Percentiles rank a stretch among this genome's conserved stretches.
Evolutionary conservation across 1,140 invertebrate species (phyloP).

Genomic region (Lepidurus packardi): DNA sequence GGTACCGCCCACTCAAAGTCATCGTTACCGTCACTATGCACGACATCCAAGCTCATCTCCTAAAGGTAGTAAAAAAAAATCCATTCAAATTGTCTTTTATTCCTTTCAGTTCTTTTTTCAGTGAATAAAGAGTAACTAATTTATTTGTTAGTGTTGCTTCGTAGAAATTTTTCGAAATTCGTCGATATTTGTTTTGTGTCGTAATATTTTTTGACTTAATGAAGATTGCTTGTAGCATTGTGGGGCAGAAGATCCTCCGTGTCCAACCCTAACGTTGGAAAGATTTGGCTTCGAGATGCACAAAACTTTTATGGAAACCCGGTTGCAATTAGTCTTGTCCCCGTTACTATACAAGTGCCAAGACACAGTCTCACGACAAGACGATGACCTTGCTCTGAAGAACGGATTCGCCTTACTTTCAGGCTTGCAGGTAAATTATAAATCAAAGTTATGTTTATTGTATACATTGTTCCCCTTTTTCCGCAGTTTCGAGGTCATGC

Average conservation of each 20-base stretch:
- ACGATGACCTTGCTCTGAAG: constrained; percentile 67
- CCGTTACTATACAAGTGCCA: constrained; percentile 76
- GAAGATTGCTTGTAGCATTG: constrained; percentile 58
- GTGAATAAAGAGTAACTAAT: background rate
- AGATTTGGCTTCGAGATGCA: constrained; percentile 94
- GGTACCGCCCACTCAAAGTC: constrained; percentile 82
- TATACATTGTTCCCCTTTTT: background rate
- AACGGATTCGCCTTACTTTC: constrained; percentile 85
- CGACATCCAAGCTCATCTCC: constrained; percentile 86
- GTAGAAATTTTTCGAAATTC: too few species aligned
- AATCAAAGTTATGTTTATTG: background rate
- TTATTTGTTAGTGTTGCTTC: constrained; percentile 23
- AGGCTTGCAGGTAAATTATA: constrained; percentile 64
- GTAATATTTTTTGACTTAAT: constrained; percentile 23
- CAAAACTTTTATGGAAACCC: constrained; percentile 83
- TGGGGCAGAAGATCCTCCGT: constrained; percentile 75
- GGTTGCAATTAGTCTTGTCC: constrained; percentile 81
- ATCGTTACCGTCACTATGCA: constrained; percentile 90
- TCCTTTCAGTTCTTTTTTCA: constrained; percentile 25
- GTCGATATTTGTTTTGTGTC: constrained; percentile 23
- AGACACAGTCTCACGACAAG: constrained; percentile 60
- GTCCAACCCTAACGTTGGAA: constrained; percentile 83
- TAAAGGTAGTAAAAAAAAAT: constrained; percentile 54
- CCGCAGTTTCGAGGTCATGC: constrained; percentile 79
- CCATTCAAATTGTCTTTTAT: background rate